These are phyloP conservation scores for Aleiodes leptofemur DNA, from an alignment of 2,888 invertebrate genomes.

Conservation along the genomic window DNA sequence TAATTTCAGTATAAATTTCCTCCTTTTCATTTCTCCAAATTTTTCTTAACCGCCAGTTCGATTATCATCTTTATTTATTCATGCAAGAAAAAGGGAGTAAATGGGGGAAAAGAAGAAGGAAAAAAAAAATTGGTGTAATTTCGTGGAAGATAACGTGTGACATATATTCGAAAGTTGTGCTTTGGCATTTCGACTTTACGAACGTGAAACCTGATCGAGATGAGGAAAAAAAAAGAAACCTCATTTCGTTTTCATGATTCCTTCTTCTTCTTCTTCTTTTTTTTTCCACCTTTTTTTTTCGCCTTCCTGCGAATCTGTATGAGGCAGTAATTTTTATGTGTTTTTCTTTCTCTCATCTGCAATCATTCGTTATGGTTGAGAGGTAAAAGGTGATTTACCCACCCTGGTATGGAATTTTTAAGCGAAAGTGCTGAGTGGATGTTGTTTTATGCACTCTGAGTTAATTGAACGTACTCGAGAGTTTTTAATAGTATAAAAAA, in stretches of 20 bases:
- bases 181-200: slow-evolving; percentile 37
- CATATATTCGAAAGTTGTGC: slow-evolving; percentile 33
- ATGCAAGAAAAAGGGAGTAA: background rate
- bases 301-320: slow-evolving; percentile 29
- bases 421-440: slow-evolving; percentile 35
- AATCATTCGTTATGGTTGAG: slow-evolving; percentile 23
- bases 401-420: slow-evolving; percentile 30
- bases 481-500: background rate
- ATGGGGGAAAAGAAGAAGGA: background rate
- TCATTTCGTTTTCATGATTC: slow-evolving; percentile 41
- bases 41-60: background rate
- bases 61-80: background rate
- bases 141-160: slow-evolving; percentile 27
- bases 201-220: slow-evolving; percentile 54
- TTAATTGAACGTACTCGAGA: slow-evolving; percentile 28
- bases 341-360: slow-evolving; percentile 36
- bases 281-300: slow-evolving; percentile 36
- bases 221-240: slow-evolving; percentile 50
- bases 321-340: slow-evolving; percentile 37
- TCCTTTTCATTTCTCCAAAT: background rate
- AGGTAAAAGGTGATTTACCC: slow-evolving; percentile 28
- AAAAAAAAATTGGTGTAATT: slow-evolving; percentile 10
- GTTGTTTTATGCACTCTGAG: slow-evolving; percentile 25
- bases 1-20: no score
- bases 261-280: background rate